These are phyloP conservation scores for Hipposideros armiger DNA, from an alignment of 2,113 vertebrate genomes.

Conservation along the genomic window DNA sequence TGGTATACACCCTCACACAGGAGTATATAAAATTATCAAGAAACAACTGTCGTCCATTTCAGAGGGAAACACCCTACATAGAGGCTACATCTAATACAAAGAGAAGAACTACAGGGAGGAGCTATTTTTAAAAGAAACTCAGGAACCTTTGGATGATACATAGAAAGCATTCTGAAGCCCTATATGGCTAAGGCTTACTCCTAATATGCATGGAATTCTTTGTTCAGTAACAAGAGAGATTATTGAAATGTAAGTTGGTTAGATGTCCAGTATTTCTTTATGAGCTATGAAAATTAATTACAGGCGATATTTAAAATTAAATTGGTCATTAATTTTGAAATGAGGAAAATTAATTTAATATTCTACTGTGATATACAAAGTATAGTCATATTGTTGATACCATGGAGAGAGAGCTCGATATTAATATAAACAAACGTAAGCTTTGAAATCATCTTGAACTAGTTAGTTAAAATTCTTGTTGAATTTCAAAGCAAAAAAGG, in stretches of 20 bases:
- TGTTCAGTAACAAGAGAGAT: neutral
- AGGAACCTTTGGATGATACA: neutral
- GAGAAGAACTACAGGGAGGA: neutral
- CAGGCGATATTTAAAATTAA: conserved; percentile 50
- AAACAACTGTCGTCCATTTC: conserved; percentile 37
- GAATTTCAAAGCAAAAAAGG: neutral
- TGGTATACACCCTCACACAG: neutral
- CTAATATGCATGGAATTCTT: neutral
- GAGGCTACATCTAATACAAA: neutral
- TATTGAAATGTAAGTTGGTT: neutral
- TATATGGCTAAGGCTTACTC: neutral
- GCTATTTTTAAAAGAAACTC: neutral
- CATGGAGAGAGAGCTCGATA: neutral
- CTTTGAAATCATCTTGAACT: neutral
- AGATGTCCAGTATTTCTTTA: neutral
- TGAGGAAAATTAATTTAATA: conserved; percentile 18
- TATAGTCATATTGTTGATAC: neutral
- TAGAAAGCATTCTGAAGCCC: neutral
- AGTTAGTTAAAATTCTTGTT: neutral
- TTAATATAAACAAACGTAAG: conserved; percentile 33
- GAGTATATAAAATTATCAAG: neutral
- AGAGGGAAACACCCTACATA: neutral
- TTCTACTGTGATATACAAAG: neutral
- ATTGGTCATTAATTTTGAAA: conserved; percentile 36
- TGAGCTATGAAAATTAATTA: conserved; percentile 30